A percentile compares a stretch with the other conserved stretches of the same genome.
phyloP scores from a whole-genome alignment of 2,888 invertebrate genomes.

The Cephus rjabovi region DNA sequence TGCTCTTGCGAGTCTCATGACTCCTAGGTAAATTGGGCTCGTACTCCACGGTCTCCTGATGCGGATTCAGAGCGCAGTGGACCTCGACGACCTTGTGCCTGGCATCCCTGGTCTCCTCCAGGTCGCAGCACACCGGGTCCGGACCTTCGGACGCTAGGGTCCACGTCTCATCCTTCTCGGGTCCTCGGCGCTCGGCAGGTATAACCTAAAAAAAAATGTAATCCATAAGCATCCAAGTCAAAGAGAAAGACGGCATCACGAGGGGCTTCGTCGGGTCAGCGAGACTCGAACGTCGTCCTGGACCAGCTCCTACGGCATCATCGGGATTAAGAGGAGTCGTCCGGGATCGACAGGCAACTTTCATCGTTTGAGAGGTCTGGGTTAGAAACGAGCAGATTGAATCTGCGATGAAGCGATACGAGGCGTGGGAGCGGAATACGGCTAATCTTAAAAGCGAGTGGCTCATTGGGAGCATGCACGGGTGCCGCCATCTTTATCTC shows the following conservation, averaged over 20 bases:
- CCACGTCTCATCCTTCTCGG: constrained; percentile 61
- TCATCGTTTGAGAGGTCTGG: constrained; percentile 32
- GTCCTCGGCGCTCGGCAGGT: constrained; percentile 57
- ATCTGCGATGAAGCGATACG: constrained; percentile 51
- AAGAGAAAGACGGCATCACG: neutral
- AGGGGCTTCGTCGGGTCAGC: neutral
- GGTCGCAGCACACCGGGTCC: constrained; percentile 26
- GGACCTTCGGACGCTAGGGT: constrained; percentile 48
- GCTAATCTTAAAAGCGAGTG: constrained; percentile 43
- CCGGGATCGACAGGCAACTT: constrained; percentile 36
- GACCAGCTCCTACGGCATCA: neutral
- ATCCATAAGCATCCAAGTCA: neutral
- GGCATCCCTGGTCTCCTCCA: constrained; percentile 29
- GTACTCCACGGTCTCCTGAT: constrained; percentile 19
- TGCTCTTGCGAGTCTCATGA: constrained; percentile 68
- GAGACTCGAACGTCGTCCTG: neutral
- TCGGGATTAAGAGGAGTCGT: neutral
- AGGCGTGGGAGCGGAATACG: constrained; percentile 53
- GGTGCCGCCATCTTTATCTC: constrained; percentile 20
- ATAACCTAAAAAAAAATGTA: constrained; percentile 51
- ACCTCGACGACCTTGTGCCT: constrained; percentile 28
- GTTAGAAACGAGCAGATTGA: constrained; percentile 40
- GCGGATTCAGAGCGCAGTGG: constrained; percentile 4
- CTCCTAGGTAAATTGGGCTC: constrained; percentile 54
- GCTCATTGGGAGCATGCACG: constrained; percentile 32